Percentiles rank a stretch among this genome's conserved stretches.
Conservation (phyloP, 2,113 vertebrate species). For the human (Homo sapiens) region DNA sequence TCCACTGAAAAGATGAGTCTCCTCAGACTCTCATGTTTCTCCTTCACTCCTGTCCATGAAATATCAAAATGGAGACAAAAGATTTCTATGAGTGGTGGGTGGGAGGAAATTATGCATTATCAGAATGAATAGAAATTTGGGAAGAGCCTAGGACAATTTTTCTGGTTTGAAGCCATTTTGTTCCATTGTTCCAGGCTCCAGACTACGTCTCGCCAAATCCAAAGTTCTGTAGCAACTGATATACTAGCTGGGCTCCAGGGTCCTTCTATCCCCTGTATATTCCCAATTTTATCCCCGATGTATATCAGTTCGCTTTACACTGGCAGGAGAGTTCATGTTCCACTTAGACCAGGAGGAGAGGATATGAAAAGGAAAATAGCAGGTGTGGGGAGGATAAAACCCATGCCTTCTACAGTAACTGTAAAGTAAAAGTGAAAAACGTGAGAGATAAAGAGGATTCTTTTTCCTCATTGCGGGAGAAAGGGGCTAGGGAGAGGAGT, state of each 20-base stretch:
- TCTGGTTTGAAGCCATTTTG: not conserved
- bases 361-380: not conserved
- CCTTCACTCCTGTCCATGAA: not conserved
- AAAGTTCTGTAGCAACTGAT: not conserved
- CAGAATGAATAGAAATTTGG: conserved; percentile 2
- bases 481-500: not conserved
- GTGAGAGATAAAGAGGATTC: not conserved
- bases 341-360: not conserved
- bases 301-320: not conserved
- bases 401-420: conserved; percentile 2
- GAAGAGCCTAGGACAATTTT: conserved; percentile 30
- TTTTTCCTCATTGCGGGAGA: conserved; percentile 6
- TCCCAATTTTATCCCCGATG: not conserved
- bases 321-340: not conserved
- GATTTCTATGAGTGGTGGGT: not conserved
- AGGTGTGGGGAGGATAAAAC: not conserved
- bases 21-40: not conserved
- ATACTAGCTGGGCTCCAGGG: not conserved
- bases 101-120: conserved; percentile 29
- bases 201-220: not conserved
- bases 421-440: not conserved
- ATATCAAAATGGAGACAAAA: conserved; percentile 27
- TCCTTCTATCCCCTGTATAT: not conserved
- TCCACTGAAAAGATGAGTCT: not conserved
- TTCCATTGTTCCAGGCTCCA: not conserved